These are phyloP conservation scores for Cryptomyrus ogoouensis DNA, from an alignment of 2,113 vertebrate species.

Conservation along the genomic window DNA sequence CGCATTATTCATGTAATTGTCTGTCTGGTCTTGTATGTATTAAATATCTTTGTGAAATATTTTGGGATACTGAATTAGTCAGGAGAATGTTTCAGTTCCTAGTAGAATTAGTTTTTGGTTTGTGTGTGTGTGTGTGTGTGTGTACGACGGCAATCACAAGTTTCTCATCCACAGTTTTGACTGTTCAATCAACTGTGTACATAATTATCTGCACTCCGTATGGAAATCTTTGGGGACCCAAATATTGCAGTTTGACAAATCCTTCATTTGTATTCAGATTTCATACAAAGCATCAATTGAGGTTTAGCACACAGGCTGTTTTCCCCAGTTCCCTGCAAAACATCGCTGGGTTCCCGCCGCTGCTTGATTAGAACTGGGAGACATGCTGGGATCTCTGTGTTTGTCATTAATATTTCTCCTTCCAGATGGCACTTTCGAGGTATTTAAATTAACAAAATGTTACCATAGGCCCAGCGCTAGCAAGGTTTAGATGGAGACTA, in stretches of 20 bases:
- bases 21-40: slow-evolving; percentile 20
- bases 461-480: slow-evolving; percentile 37
- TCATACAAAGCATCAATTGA: slow-evolving; percentile 64
- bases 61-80: not conserved
- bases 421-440: slow-evolving; percentile 60
- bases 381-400: slow-evolving; percentile 54
- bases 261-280: slow-evolving; percentile 69
- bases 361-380: slow-evolving; percentile 56
- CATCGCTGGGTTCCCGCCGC: slow-evolving; percentile 11
- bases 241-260: slow-evolving; percentile 72
- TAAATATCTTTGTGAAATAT: slow-evolving; percentile 31
- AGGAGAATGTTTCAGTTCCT: not conserved
- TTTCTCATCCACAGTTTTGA: slow-evolving; percentile 65
- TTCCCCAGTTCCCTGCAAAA: slow-evolving; percentile 49
- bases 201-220: slow-evolving; percentile 65
- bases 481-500: slow-evolving; percentile 19
- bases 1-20: slow-evolving; percentile 26
- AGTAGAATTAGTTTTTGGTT: not conserved
- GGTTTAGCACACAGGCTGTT: slow-evolving; percentile 55
- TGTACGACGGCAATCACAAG: slow-evolving; percentile 49
- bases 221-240: slow-evolving; percentile 67
- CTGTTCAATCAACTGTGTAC: slow-evolving; percentile 69
- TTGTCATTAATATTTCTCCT: slow-evolving; percentile 63
- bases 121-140: slow-evolving; percentile 14
- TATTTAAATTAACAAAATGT: slow-evolving; percentile 42